Percentiles rank a stretch among this genome's conserved stretches.
These are phyloP conservation scores for Schrankia costaestrigalis DNA, from an alignment of 2,888 invertebrate genomes.

Conservation along the genomic window DNA sequence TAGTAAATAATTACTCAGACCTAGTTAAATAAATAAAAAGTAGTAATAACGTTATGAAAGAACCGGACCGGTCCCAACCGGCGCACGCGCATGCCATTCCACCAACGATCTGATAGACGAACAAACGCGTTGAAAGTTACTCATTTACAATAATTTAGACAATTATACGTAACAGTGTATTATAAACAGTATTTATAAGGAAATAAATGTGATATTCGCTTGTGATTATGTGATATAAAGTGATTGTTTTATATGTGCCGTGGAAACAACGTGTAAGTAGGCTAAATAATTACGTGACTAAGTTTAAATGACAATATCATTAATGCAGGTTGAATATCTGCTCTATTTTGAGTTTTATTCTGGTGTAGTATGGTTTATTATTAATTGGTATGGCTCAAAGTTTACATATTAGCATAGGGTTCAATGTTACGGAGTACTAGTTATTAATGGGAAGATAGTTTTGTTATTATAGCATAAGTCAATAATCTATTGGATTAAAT, in stretches of 20 bases:
- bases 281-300: slow-evolving; percentile 13
- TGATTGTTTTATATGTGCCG: slow-evolving; percentile 5
- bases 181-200: background rate
- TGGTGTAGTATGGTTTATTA: slow-evolving; percentile 8
- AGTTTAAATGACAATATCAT: slow-evolving; percentile 18
- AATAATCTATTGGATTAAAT: too few species aligned
- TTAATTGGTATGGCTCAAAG: slow-evolving; percentile 3
- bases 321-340: slow-evolving; percentile 1
- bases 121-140: slow-evolving; percentile 15
- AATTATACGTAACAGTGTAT: slow-evolving; percentile 1
- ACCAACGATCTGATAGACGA: slow-evolving; percentile 7
- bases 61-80: slow-evolving; percentile 15
- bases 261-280: slow-evolving; percentile 22
- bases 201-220: slow-evolving; percentile 6
- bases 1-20: too few species aligned
- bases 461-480: too few species aligned
- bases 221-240: slow-evolving; percentile 1
- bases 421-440: slow-evolving; percentile 9
- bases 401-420: slow-evolving; percentile 7
- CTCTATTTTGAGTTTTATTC: slow-evolving; percentile 8
- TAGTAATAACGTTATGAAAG: slow-evolving; percentile 8
- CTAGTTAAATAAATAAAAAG: slow-evolving; percentile 9
- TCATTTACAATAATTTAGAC: background rate
- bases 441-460: background rate
- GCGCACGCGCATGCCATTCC: slow-evolving; percentile 18